These are phyloP conservation scores for Drosophila fungiperda DNA, from an alignment of 2,888 invertebrate species.

Conservation along the genomic window DNA sequence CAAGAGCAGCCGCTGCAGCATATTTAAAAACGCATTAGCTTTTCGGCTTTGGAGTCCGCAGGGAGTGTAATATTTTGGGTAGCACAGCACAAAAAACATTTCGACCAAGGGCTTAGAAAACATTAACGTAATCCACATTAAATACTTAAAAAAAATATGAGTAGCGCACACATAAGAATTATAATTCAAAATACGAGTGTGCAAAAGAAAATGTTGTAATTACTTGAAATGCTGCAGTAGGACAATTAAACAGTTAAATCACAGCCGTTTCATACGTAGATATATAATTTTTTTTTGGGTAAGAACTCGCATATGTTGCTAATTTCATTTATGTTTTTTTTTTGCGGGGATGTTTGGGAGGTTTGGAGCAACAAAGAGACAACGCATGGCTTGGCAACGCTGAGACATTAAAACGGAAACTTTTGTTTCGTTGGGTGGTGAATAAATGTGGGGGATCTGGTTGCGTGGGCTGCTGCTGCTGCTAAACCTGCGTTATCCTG, in stretches of 20 bases:
- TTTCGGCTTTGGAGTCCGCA: conserved; percentile 16
- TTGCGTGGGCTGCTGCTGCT: neutral
- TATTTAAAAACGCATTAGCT: conserved; percentile 79
- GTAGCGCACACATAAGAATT: conserved; percentile 37
- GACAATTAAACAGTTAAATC: conserved; percentile 7
- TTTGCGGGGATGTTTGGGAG: neutral
- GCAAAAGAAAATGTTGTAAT: conserved; percentile 62
- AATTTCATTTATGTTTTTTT: conserved; percentile 56
- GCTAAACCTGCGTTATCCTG: conserved; percentile 30
- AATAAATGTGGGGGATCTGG: neutral
- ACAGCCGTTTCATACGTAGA: conserved; percentile 6
- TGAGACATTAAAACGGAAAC: conserved; percentile 72
- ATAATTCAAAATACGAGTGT: conserved; percentile 33
- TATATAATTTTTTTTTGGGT: conserved; percentile 3
- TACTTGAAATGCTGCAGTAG: conserved; percentile 56
- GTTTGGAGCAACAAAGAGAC: conserved; percentile 24
- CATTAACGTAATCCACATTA: conserved; percentile 46
- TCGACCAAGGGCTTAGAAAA: conserved; percentile 41
- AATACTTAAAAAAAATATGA: conserved; percentile 25
- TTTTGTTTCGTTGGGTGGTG: conserved; percentile 42
- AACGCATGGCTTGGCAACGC: conserved; percentile 29
- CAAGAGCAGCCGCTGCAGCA: conserved; percentile 70
- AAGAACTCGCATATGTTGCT: conserved; percentile 70
- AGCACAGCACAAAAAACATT: conserved; percentile 34
- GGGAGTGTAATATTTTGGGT: conserved; percentile 40